A percentile compares a stretch with the other conserved stretches of the same genome.
phyloP scores from a whole-genome alignment of 2,888 invertebrate genomes.

The Polia nebulosa region DNA sequence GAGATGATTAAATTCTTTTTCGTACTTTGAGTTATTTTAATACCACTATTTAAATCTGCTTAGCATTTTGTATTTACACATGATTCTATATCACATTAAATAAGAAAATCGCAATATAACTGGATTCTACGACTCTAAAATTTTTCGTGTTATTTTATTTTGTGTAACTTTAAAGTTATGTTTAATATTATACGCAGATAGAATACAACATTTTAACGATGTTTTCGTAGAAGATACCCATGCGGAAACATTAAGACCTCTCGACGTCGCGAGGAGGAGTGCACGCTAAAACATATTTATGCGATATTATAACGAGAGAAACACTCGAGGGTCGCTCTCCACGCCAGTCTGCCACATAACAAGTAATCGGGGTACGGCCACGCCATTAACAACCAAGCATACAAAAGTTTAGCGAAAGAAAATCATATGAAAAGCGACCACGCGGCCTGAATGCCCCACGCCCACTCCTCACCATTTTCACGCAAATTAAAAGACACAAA shows the following conservation, averaged over 20 bases:
- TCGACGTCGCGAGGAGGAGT: slow-evolving; percentile 73
- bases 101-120: neutral
- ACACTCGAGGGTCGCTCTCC: slow-evolving; percentile 76
- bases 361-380: slow-evolving; percentile 80
- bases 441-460: slow-evolving; percentile 78
- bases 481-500: slow-evolving; percentile 90
- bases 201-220: slow-evolving; percentile 71
- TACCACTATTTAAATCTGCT: too few species aligned
- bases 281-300: slow-evolving; percentile 87
- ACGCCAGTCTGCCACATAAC: slow-evolving; percentile 75
- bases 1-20: too few species aligned
- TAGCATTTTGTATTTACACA: too few species aligned
- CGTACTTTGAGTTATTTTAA: too few species aligned
- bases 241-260: slow-evolving; percentile 84
- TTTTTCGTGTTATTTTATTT: neutral
- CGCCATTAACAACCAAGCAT: slow-evolving; percentile 73
- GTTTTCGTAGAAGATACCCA: slow-evolving; percentile 82
- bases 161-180: neutral
- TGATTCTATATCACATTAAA: too few species aligned
- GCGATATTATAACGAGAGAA: slow-evolving; percentile 87
- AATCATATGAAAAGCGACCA: slow-evolving; percentile 80
- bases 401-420: slow-evolving; percentile 79
- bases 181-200: slow-evolving; percentile 19
- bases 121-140: neutral
- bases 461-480: slow-evolving; percentile 88